These are phyloP conservation scores for Diaprepes abbreviatus DNA, from an alignment of 2,888 invertebrate genomes.

Conservation along the genomic window DNA sequence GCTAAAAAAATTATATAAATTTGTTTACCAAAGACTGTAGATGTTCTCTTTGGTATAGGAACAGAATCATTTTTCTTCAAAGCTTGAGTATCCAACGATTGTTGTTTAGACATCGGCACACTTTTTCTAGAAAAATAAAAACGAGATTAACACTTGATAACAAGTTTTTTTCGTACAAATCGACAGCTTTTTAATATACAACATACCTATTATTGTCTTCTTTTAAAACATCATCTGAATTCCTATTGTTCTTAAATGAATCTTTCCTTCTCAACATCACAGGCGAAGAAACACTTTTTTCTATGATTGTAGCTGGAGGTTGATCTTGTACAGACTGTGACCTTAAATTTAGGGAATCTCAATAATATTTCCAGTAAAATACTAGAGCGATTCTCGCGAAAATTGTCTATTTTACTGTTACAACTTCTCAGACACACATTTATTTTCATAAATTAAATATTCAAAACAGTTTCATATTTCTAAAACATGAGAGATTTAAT, in stretches of 20 bases:
- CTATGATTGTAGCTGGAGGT: constrained; percentile 63
- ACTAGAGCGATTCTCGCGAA: no score
- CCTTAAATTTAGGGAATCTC: constrained; percentile 57
- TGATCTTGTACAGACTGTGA: constrained; percentile 76
- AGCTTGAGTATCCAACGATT: constrained; percentile 68
- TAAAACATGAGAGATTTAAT: no score
- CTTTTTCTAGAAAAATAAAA: constrained; percentile 61
- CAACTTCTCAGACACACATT: no score
- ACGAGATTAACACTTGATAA: no score
- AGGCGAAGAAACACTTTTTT: constrained; percentile 78
- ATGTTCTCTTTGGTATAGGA: constrained; percentile 84
- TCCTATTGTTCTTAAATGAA: constrained; percentile 76
- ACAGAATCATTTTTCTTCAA: constrained; percentile 67
- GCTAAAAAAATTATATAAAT: constrained; percentile 15
- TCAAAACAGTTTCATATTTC: no score
- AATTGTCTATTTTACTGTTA: no score
- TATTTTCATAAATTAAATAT: no score
- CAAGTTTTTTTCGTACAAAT: no score
- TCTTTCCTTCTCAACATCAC: constrained; percentile 81
- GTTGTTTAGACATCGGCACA: constrained; percentile 68
- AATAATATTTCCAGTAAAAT: not conserved
- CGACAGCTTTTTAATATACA: no score
- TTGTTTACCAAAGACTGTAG: constrained; percentile 83
- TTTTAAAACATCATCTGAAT: constrained; percentile 66
- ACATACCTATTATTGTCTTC: constrained; percentile 64